phyloP scores from a whole-genome alignment of 2,797 vertebrate species.

The Lepilemur septentrionalis region DNA sequence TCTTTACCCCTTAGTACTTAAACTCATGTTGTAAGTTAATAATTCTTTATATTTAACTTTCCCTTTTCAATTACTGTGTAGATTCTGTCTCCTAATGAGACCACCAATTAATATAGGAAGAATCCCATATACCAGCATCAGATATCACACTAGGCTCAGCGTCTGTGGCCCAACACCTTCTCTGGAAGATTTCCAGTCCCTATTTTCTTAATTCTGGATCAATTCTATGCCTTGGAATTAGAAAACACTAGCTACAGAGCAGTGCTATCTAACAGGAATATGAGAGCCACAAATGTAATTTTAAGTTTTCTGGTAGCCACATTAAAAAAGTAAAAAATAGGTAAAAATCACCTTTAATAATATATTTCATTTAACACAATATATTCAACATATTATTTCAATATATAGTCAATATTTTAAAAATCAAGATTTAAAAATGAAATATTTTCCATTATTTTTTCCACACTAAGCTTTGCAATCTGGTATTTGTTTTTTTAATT shows the following conservation, averaged over 20 bases:
- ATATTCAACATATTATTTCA: not conserved
- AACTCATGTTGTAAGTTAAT: not conserved
- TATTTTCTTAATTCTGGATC: not conserved
- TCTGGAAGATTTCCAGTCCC: not conserved
- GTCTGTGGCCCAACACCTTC: not conserved
- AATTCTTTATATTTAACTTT: not conserved
- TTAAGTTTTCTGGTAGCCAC: not conserved
- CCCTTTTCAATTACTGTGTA: not conserved
- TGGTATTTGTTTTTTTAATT: too few relatives aligned
- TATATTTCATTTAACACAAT: not conserved
- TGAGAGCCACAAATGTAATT: not conserved
- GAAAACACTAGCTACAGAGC: not conserved
- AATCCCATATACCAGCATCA: not conserved
- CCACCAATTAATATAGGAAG: not conserved
- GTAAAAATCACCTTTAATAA: not conserved
- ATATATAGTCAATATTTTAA: not conserved
- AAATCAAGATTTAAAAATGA: not conserved
- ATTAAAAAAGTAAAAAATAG: not conserved
- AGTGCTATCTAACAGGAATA: not conserved
- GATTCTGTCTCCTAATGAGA: not conserved
- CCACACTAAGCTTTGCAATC: not conserved
- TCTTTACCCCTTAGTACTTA: not conserved
- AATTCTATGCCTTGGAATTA: not conserved
- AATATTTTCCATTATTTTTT: slow-evolving; percentile 2
- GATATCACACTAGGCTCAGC: not conserved